Evolutionary conservation across 2,797 vertebrate genomes (phyloP), one percentile per base, ranked within the genome.

Genomic region (Leptoclinus maculatus): DNA sequence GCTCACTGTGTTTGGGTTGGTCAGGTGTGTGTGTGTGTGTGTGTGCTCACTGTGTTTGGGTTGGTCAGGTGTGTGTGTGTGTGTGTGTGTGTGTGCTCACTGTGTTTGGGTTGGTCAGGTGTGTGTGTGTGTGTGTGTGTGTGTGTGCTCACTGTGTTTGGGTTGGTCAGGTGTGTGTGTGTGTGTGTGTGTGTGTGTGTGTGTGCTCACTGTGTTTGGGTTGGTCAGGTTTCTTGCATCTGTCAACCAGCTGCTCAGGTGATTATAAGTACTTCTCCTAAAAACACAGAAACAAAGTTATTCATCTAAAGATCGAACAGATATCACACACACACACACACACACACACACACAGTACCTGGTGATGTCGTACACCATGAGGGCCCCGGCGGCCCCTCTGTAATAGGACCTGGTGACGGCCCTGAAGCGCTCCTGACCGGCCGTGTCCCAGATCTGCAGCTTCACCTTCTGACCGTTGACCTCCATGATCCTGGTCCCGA

Each of bases 301-400:
- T n/a, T 59, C 4, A 27, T 16, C n/a, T 59, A 14, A 25, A 25
- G 16, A 39, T 19, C 17, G n/a, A 23, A 27, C 29, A 9, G 29
- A 47, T 65, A 13, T 47, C 19, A 21, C 19, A 41, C 10, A 41
- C 39, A 12, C 41, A 29, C 29, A 5, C 29, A 32, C 29, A 29
- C 13, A 19, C 23, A 41, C 39, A 17, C 1, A 23, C 13, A 2
- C 3, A 10, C n/a, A 19, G 19, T 49, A 56, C 97, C 98, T 98
- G 93, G 98, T 99, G 85, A 99, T 98, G 92, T 99, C 98, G 8
- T 99, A 99, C 87, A 99, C 98, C 98, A 99, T 99, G 77, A 99
- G 97, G 16, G 98, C 98, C 43, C 98, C 98, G 0, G 97, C 97
- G 0, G 98, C 98, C 79, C 98, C 97, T 89, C 98, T 95, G 96